Evolutionary conservation across 2,797 vertebrate species (phyloP).

Genomic region (Urosaurus nigricauda): DNA sequence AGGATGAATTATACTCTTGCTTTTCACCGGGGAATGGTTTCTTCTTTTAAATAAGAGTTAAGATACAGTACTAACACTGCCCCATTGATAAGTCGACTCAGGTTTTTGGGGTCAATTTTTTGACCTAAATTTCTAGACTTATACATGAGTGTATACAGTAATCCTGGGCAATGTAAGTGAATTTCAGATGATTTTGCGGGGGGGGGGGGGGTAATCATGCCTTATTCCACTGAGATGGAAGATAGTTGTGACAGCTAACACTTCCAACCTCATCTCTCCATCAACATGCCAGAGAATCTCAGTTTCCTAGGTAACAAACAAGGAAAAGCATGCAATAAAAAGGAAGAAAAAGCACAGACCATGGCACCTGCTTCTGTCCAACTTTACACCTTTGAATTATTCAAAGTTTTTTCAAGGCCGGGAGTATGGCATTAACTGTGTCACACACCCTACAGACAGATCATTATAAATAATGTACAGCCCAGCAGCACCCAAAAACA

Average conservation of each 20-base stretch:
- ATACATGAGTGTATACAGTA: too few species aligned
- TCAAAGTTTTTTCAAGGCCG: slow-evolving; percentile 48
- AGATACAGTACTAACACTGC: too few species aligned
- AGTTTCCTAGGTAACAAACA: slow-evolving; percentile 76
- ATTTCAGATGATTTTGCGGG: slow-evolving; percentile 26
- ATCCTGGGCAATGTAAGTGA: not conserved
- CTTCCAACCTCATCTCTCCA: slow-evolving; percentile 6
- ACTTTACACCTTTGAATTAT: slow-evolving; percentile 61
- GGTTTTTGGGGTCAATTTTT: too few species aligned
- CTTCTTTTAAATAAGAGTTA: too few species aligned
- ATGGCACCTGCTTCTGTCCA: slow-evolving; percentile 56
- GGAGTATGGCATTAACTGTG: slow-evolving; percentile 31
- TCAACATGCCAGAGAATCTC: slow-evolving; percentile 60
- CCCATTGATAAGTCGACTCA: too few species aligned
- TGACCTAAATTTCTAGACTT: too few species aligned
- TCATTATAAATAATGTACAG: not conserved
- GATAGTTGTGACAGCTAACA: slow-evolving; percentile 10
- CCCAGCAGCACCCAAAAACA: rapidly evolving
- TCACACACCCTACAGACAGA: not conserved
- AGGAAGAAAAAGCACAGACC: slow-evolving; percentile 56
- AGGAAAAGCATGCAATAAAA: slow-evolving; percentile 48
- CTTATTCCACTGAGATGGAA: not conserved
- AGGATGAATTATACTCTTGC: too few species aligned
- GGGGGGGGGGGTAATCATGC: not conserved
- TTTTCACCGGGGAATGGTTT: too few species aligned